Evolutionary conservation across 2,888 invertebrate genomes (phyloP), one percentile per base, ranked within the genome.

Genomic region (Eulithis prunata): DNA sequence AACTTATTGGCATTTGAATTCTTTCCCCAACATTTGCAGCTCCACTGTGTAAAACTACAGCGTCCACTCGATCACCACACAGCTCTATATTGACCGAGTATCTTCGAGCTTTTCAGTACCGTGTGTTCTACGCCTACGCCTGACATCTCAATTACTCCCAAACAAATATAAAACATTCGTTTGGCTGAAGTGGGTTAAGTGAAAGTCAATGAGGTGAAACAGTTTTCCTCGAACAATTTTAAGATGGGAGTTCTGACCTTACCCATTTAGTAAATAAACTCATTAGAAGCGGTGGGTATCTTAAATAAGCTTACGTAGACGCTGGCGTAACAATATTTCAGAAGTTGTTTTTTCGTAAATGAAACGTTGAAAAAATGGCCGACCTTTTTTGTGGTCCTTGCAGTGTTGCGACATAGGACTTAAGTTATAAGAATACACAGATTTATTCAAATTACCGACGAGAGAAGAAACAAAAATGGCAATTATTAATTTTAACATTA

Each of bases 161-260:
- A 53, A 14, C 32, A 41, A 61, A 47, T 53, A 47, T 49, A 57
- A 52, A 56, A 32, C 41, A 59, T 64, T 64, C 47, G 32, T 56
- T 52, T 45, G 49, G 38, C 14, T 57, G 47, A 41, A 52, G 52
- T 57, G 60, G 60, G 59, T 60, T 55, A 46, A 56, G 43, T 56
- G 55, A 38, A 59, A 64, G 55, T 36, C 51, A 51, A 64, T 59
- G 64, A 59, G 55, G 49, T 38, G 55, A 49, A 49, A 57, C 36
- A 36, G 49, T 49, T 55, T 58, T 55, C 58, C 47, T 38, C 46
- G 54, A 58, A 53, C 63, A 53, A 36, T 57, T 49, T 49, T 49
- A 49, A 49, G 49, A 21, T 49, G 14, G 47, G 14, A 47, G 47
- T 21, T 21, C 8, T 49, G 49, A 49, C 49, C 49, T 49, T 21